Percentiles rank a stretch among this genome's conserved stretches.
phyloP scores from a whole-genome alignment of 2,888 invertebrate genomes.

The Agrotis exclamationis region DNA sequence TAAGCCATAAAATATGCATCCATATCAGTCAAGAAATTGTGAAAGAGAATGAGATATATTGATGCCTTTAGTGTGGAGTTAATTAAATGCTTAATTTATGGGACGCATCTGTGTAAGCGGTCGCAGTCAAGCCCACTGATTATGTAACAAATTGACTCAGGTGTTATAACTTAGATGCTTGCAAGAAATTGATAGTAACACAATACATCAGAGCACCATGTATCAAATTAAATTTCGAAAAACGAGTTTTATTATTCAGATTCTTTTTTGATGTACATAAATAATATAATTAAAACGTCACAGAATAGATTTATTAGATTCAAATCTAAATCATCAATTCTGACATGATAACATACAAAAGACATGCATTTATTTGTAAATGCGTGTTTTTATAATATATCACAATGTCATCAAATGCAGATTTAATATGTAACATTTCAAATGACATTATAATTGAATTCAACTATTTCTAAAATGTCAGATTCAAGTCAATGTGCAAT shows the following conservation, averaged over 20 bases:
- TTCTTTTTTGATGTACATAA: neutral
- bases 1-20: conserved; percentile 35
- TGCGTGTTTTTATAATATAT: neutral
- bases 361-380: too few relatives aligned
- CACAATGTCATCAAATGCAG: neutral
- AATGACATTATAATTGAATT: conserved; percentile 13
- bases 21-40: conserved; percentile 52
- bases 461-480: conserved; percentile 28
- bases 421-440: conserved; percentile 16
- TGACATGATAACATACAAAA: too few relatives aligned
- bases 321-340: too few relatives aligned
- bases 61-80: conserved; percentile 75
- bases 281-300: neutral
- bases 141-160: conserved; percentile 77
- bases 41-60: conserved; percentile 66
- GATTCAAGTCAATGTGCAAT: conserved; percentile 20
- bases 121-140: conserved; percentile 76
- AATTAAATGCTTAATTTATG: conserved; percentile 78
- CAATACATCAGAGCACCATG: conserved; percentile 26
- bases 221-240: conserved; percentile 15
- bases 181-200: conserved; percentile 58
- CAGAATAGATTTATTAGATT: neutral
- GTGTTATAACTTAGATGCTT: conserved; percentile 65
- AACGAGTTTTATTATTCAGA: neutral
- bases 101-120: conserved; percentile 72